Conservation (phyloP, 1,140 invertebrate species). For the Magallana gigas region DNA sequence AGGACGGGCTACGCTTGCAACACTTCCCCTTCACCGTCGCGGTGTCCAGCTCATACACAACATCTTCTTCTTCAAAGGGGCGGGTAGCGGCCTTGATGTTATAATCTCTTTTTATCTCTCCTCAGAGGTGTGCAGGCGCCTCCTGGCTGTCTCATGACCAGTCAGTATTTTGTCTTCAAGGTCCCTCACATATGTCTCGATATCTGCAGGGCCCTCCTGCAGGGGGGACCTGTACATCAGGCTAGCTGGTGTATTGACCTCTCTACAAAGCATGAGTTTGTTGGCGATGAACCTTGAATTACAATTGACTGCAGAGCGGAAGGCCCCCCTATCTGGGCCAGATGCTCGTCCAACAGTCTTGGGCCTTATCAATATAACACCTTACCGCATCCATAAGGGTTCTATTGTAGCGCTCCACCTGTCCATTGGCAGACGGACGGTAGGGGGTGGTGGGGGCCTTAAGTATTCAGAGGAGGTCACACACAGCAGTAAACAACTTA, state of each 20-base stretch:
- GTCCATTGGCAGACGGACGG: conserved; percentile 37
- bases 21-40: no score
- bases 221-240: not conserved
- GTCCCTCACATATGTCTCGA: no score
- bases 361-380: conserved; percentile 31
- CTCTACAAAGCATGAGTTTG: conserved; percentile 36
- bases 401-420: conserved; percentile 47
- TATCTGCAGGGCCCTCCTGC: not conserved
- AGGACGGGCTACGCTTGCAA: no score
- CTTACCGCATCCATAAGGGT: conserved; percentile 44
- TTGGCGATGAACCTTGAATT: not conserved
- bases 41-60: no score
- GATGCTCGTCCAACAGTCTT: not conserved
- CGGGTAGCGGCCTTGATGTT: no score
- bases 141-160: no score
- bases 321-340: conserved; percentile 16
- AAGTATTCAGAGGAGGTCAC: conserved; percentile 1
- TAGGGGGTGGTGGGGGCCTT: conserved; percentile 47
- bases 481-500: not conserved
- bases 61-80: no score
- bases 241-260: conserved; percentile 9
- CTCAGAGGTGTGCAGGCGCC: no score
- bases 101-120: no score
- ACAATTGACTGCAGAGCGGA: not conserved
- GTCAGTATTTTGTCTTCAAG: no score